Percentiles rank a stretch among this genome's conserved stretches.
Evolutionary conservation across 23 tunicate species (phyloP).

Genomic region (Oikopleura dioica): DNA sequence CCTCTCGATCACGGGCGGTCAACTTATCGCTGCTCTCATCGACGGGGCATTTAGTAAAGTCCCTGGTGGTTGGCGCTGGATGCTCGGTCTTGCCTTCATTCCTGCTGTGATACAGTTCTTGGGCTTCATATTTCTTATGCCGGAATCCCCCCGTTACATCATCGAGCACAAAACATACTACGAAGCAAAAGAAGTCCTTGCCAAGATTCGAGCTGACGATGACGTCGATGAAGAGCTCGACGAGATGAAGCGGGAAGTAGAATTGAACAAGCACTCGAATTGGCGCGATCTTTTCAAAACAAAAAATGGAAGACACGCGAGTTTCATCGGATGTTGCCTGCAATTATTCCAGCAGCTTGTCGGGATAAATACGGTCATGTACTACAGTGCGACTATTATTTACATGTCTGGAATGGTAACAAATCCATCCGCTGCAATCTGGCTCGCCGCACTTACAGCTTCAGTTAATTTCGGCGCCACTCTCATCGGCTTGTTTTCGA

Average conservation of each 20-base stretch:
- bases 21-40: conserved; percentile 57
- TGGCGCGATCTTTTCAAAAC: no score
- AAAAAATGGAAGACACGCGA: conserved; percentile 23
- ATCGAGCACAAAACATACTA: conserved; percentile 31
- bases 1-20: conserved; percentile 64
- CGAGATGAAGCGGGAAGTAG: not conserved
- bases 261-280: no score
- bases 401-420: conserved; percentile 74
- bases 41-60: conserved; percentile 35
- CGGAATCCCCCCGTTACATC: conserved; percentile 78
- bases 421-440: conserved; percentile 31
- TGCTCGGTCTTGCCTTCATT: conserved; percentile 71
- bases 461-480: conserved; percentile 53
- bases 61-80: conserved; percentile 17
- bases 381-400: conserved; percentile 76
- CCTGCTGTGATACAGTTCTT: conserved; percentile 62
- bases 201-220: conserved; percentile 21
- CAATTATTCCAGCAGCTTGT: conserved; percentile 77
- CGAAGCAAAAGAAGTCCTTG: conserved; percentile 19
- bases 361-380: conserved; percentile 49
- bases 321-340: conserved; percentile 64
- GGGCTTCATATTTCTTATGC: conserved; percentile 42
- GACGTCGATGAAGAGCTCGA: not conserved
- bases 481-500: conserved; percentile 49
- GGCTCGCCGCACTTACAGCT: conserved; percentile 73